These are phyloP conservation scores for Cephalotes varians DNA, from an alignment of 2,888 invertebrate genomes.

Conservation along the genomic window DNA sequence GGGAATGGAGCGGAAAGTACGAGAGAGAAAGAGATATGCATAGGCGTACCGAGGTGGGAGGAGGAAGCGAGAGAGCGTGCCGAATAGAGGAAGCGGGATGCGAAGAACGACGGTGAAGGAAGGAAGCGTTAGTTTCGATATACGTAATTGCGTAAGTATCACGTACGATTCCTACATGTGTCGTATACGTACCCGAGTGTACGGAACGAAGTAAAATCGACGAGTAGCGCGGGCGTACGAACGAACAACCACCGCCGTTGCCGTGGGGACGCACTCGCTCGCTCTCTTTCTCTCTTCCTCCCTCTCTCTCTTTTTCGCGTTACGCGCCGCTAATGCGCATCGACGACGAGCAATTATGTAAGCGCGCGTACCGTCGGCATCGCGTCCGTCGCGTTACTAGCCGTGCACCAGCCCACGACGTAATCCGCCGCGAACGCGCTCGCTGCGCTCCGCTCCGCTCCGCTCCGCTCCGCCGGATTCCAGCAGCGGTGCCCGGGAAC, in stretches of 20 bases:
- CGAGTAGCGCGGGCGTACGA: conserved; percentile 3
- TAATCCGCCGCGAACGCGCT: conserved; percentile 3
- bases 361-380: conserved; percentile 64
- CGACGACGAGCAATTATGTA: conserved; percentile 75
- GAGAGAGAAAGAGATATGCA: conserved; percentile 28
- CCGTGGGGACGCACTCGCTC: conserved; percentile 59
- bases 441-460: conserved; percentile 5
- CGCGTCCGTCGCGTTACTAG: conserved; percentile 16
- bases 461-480: conserved; percentile 8
- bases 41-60: conserved; percentile 40
- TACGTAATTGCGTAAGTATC: no score
- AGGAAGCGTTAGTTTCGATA: conserved; percentile 4
- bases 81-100: conserved; percentile 33
- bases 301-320: conserved; percentile 50
- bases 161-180: neutral
- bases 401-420: neutral
- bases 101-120: conserved; percentile 40
- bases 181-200: conserved; percentile 42
- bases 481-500: conserved; percentile 22
- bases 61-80: conserved; percentile 46
- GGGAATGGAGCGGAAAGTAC: conserved; percentile 31
- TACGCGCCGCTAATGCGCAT: conserved; percentile 65
- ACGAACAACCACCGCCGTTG: conserved; percentile 6
- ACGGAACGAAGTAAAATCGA: conserved; percentile 7
- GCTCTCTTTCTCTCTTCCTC: neutral